Evolutionary conservation across 2,797 vertebrate species (phyloP).

Genomic region (Petrocephalus schoutedeni): DNA sequence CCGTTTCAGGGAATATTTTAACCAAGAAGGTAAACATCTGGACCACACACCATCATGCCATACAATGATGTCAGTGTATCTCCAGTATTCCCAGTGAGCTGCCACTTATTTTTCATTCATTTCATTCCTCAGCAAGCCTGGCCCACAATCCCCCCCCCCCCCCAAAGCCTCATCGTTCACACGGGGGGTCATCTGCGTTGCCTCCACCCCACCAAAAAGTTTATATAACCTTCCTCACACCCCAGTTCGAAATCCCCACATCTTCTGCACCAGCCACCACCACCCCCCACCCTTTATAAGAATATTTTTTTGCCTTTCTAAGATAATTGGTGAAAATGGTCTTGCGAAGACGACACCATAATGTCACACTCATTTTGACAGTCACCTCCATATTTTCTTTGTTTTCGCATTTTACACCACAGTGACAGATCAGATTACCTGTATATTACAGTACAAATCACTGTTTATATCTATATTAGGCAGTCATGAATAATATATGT

Average conservation of each 20-base stretch:
- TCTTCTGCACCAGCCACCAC: neutral
- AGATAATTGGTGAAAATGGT: neutral
- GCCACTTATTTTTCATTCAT: conserved; percentile 43
- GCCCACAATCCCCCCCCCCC: neutral
- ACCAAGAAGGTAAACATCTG: conserved; percentile 18
- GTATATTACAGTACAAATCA: conserved; percentile 3
- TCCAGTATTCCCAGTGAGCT: conserved; percentile 28
- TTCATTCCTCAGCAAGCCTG: neutral
- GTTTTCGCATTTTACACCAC: neutral
- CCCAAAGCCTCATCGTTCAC: neutral
- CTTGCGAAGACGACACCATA: neutral
- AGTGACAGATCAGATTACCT: neutral
- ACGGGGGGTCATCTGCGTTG: conserved; percentile 31
- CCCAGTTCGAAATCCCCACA: neutral
- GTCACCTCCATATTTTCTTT: neutral
- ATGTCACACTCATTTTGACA: neutral
- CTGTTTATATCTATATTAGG: neutral
- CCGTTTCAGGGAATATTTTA: neutral
- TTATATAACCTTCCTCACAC: no score
- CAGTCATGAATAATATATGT: neutral
- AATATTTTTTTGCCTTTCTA: neutral
- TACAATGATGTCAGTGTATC: conserved; percentile 35
- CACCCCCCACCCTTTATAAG: neutral
- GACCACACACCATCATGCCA: conserved; percentile 15
- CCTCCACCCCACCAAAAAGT: neutral